phyloP scores from a whole-genome alignment of 1,140 invertebrate genomes.

The Leptopilina boulardi region DNA sequence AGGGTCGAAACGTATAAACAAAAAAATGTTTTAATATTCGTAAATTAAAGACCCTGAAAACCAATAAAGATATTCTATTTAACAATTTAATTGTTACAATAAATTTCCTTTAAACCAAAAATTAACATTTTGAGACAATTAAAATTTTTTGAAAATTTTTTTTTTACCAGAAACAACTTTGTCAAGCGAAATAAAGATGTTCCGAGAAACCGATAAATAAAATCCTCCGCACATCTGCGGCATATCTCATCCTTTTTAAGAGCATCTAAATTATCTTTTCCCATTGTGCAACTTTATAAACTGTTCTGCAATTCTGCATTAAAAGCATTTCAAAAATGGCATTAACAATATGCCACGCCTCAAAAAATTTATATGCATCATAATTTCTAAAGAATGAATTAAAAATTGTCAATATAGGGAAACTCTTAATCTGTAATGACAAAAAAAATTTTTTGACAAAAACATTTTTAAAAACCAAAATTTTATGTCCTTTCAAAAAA shows the following conservation, averaged over 20 bases:
- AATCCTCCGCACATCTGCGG: not conserved
- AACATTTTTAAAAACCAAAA: no score
- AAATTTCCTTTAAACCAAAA: no score
- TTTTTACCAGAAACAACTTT: not conserved
- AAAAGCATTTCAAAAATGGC: not conserved
- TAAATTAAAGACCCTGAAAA: no score
- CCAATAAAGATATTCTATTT: no score
- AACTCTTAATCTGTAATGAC: no score
- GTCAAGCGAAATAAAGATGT: not conserved
- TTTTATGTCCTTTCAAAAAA: no score
- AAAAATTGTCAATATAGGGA: no score
- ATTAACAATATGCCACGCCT: constrained; percentile 12
- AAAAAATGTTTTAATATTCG: no score
- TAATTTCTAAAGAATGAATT: not conserved
- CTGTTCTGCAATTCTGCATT: not conserved
- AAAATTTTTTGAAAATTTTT: no score
- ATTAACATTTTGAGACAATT: not conserved
- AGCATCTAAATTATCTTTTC: not conserved
- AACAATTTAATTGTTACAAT: no score
- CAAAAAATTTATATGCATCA: constrained; percentile 12
- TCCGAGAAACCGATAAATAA: constrained; percentile 8
- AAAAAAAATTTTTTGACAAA: no score
- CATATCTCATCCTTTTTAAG: not conserved
- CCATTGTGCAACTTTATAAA: constrained; percentile 9
- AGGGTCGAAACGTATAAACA: no score